Evolutionary conservation across 2,113 vertebrate species (phyloP).

Genomic region (Pao palembangensis): DNA sequence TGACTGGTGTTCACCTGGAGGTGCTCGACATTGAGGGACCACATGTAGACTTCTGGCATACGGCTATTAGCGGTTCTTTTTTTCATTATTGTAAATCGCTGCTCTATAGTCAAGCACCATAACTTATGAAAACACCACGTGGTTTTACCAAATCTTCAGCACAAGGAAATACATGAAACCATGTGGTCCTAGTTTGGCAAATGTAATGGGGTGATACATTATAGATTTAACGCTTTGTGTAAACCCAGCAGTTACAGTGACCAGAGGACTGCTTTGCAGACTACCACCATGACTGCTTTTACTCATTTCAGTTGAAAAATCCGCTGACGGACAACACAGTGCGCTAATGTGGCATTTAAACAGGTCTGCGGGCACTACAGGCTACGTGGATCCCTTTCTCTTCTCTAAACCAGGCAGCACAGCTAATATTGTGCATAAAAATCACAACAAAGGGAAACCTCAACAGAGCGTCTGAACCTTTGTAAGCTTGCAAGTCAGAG

Average conservation of each 20-base stretch:
- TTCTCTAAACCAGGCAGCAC: constrained; percentile 2
- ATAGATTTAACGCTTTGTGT: not conserved
- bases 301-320: not conserved
- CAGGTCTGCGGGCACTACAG: not conserved
- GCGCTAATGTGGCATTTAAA: constrained; percentile 6
- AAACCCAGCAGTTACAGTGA: too few species aligned
- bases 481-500: not conserved
- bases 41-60: constrained; percentile 15
- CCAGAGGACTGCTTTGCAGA: not conserved
- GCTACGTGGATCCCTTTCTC: not conserved
- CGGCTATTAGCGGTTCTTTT: not conserved
- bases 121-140: constrained; percentile 4
- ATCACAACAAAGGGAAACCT: not conserved
- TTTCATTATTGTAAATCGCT: not conserved
- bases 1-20: constrained; percentile 31
- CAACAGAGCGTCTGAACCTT: not conserved
- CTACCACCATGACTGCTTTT: not conserved
- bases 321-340: not conserved
- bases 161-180: constrained; percentile 17
- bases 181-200: not conserved
- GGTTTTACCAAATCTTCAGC: not conserved
- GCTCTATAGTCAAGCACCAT: not conserved
- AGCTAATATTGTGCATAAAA: not conserved
- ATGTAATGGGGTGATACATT: not conserved
- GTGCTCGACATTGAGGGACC: constrained; percentile 7